phyloP scores from a whole-genome alignment of 2,888 invertebrate genomes.

The Ennomos quercinarius region DNA sequence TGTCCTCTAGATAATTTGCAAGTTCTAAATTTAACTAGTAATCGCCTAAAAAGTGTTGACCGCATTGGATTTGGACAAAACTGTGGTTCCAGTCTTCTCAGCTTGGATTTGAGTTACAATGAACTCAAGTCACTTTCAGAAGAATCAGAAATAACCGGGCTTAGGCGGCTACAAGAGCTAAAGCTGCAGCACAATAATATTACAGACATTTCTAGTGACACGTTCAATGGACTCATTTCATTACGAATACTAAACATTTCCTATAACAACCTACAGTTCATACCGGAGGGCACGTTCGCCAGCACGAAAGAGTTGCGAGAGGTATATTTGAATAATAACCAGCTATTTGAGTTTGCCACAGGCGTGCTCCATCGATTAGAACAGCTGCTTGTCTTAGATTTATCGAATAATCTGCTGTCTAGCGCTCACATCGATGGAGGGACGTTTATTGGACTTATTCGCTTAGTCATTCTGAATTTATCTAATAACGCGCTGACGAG shows the following conservation, averaged over 20 bases:
- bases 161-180: constrained; percentile 92
- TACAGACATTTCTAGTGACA: constrained; percentile 90
- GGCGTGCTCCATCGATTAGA: constrained; percentile 94
- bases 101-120: constrained; percentile 93
- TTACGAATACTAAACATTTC: constrained; percentile 94
- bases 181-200: constrained; percentile 93
- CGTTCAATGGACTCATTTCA: constrained; percentile 91
- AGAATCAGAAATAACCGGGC: constrained; percentile 90
- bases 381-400: constrained; percentile 93
- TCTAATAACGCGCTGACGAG: constrained; percentile 94
- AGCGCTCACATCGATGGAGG: constrained; percentile 94
- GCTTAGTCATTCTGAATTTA: constrained; percentile 93
- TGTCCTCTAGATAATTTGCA: constrained; percentile 92
- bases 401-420: constrained; percentile 94
- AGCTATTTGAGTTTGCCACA: constrained; percentile 92
- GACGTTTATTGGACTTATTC: constrained; percentile 94
- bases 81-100: constrained; percentile 89
- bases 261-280: constrained; percentile 91
- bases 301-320: constrained; percentile 93
- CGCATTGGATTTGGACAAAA: constrained; percentile 89
- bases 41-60: constrained; percentile 91
- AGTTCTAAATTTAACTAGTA: constrained; percentile 92
- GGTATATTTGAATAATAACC: constrained; percentile 94
- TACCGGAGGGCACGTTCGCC: constrained; percentile 93
- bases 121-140: constrained; percentile 90